Evolutionary conservation across 2,797 vertebrate genomes (phyloP).

Genomic region (Cyprinella venusta): DNA sequence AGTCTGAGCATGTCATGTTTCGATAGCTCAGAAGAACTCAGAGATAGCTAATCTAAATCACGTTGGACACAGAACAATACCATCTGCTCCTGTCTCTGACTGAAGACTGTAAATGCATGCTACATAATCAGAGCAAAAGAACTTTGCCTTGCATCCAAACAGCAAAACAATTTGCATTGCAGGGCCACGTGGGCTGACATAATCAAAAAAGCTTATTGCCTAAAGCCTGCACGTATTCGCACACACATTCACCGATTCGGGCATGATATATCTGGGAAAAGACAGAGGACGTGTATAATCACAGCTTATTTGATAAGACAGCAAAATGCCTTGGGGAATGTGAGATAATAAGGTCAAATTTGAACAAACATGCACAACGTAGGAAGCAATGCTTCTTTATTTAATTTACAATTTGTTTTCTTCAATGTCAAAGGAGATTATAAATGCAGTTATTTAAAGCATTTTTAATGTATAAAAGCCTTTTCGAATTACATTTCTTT

Average conservation of each 20-base stretch:
- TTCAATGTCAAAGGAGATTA: background rate
- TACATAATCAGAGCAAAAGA: slow-evolving; percentile 1
- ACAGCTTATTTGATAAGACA: slow-evolving; percentile 23
- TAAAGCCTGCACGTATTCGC: background rate
- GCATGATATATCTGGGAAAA: slow-evolving; percentile 14
- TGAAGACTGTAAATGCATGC: slow-evolving; percentile 1
- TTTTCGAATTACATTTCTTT: background rate
- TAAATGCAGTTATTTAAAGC: background rate
- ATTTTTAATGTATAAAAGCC: background rate
- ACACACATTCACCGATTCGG: slow-evolving; percentile 22
- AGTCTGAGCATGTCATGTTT: too few species aligned
- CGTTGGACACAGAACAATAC: too few species aligned
- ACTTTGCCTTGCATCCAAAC: background rate
- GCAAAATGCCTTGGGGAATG: slow-evolving; percentile 25
- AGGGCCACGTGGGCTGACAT: background rate
- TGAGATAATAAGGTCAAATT: slow-evolving; percentile 28
- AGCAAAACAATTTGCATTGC: slow-evolving; percentile 1
- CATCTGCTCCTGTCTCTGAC: slow-evolving; percentile 26
- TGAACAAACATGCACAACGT: background rate
- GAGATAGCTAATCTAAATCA: too few species aligned
- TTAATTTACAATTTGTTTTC: background rate
- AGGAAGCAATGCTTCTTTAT: slow-evolving; percentile 9
- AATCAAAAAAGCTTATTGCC: slow-evolving; percentile 28
- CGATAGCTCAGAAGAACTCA: too few species aligned
- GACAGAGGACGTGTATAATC: slow-evolving; percentile 19